These are phyloP conservation scores for Antheraea yamamai DNA, from an alignment of 2,888 invertebrate genomes.

Conservation along the genomic window DNA sequence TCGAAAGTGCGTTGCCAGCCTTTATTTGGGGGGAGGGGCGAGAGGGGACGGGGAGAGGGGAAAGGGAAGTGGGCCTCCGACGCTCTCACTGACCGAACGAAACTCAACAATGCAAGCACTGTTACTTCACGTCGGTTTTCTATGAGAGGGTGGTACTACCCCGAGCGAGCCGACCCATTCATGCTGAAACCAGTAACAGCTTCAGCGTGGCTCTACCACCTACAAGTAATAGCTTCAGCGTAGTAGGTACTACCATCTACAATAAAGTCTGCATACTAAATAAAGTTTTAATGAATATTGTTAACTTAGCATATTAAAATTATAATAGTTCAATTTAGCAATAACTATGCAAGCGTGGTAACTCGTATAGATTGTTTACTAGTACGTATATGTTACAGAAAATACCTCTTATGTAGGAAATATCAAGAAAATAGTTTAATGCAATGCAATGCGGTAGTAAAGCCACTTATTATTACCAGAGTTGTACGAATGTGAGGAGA, in stretches of 20 bases:
- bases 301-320: background rate
- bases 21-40: background rate
- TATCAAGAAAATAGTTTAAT: slow-evolving; percentile 45
- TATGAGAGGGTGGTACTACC: too few species aligned
- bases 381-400: slow-evolving; percentile 31
- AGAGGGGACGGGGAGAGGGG: too few species aligned
- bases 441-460: slow-evolving; percentile 61
- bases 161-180: too few species aligned
- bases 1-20: too few species aligned
- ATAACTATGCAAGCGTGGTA: background rate
- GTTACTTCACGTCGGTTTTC: too few species aligned
- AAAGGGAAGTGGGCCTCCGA: too few species aligned
- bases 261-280: background rate
- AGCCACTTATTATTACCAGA: slow-evolving; percentile 49
- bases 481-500: slow-evolving; percentile 49
- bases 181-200: too few species aligned
- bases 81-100: too few species aligned
- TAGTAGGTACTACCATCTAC: too few species aligned
- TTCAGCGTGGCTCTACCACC: too few species aligned
- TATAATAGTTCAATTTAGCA: background rate
- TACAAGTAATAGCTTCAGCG: too few species aligned
- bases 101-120: too few species aligned
- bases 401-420: slow-evolving; percentile 40
- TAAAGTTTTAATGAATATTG: background rate
- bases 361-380: slow-evolving; percentile 15